Evolutionary conservation across 2,113 vertebrate genomes (phyloP), one percentile per base, ranked within the genome.

Genomic region (Aegypius monachus): DNA sequence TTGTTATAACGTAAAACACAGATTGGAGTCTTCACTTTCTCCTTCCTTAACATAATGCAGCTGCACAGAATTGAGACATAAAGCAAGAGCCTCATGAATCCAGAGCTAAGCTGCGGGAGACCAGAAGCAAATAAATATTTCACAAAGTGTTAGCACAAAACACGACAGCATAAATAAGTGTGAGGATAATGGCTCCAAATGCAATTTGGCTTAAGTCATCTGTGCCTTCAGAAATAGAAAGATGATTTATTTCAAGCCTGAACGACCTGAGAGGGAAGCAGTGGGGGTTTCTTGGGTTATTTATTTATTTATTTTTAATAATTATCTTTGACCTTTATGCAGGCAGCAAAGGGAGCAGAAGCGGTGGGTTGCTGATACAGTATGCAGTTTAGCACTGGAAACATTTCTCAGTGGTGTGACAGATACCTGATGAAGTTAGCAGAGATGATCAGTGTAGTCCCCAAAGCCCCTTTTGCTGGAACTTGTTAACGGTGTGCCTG

Each of bases 51-150:
- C 92, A 90, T 80, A 92, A 95, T 12, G 90, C 94, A 97, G 93
- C 95, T 94, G 95, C 84, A 81, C 75, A 25, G 85, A 92, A 96
- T 88, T 90, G 91, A 97, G 94, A 96, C 68, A 66, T 88, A 94
- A 90, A 3, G 1, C 0, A 5, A 89, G 58, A 86, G 71, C 78
- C 92, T 93, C 91, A 63, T 93, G 96, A 95, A 97, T 96, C 94
- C 95, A 56, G 71, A 96, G 95, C 95, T 84, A 72, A 95, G 82
- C 96, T 80, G 86, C 6, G 0, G 96, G 95, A 96, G 95, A 90
- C 81, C 94, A 97, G 93, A 53, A 95, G 94, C 95, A 96, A 97
- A 97, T 97, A 97, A 97, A 97, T 97, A 97, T 97, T 97, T 97
- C 97, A 97, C 95, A 59, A 95, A 97, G 88, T 84, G 91, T 96